These are phyloP conservation scores for Prunella fulvescens DNA, from an alignment of 2,113 vertebrate genomes.

Conservation along the genomic window DNA sequence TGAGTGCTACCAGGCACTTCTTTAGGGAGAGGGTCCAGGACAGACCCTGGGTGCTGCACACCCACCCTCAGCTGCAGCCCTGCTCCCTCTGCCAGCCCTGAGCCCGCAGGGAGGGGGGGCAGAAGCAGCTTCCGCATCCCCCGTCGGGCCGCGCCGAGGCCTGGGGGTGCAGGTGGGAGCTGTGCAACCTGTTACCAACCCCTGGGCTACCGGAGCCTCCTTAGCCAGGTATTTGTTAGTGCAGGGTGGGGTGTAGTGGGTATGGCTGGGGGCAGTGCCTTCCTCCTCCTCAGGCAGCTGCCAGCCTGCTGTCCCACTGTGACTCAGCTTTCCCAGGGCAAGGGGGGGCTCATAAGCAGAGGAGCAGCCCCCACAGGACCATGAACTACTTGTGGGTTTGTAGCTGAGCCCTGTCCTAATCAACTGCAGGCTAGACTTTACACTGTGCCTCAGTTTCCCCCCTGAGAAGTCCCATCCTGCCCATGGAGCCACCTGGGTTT, in stretches of 20 bases:
- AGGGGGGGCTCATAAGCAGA: background rate
- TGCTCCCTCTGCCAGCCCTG: accelerated
- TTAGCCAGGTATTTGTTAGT: background rate
- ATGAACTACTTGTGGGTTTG: background rate
- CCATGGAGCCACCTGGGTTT: background rate
- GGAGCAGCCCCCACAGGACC: background rate
- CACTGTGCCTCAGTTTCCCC: background rate
- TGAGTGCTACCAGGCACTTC: accelerated
- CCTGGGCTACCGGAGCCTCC: background rate
- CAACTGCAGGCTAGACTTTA: background rate
- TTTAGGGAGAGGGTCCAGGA: background rate
- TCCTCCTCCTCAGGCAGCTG: background rate
- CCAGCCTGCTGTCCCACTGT: background rate
- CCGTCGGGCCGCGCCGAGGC: accelerated
- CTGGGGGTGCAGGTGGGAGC: background rate
- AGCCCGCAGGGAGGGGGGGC: accelerated
- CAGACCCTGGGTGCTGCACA: accelerated
- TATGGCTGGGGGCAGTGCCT: background rate
- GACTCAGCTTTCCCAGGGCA: accelerated
- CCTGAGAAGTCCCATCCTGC: background rate
- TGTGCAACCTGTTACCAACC: constrained; percentile 3
- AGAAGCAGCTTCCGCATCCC: background rate
- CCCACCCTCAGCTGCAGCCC: no score
- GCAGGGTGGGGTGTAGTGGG: background rate
- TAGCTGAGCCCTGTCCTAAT: background rate